Evolutionary conservation across 2,113 vertebrate genomes (phyloP).

Genomic region (Eurystomus gularis): DNA sequence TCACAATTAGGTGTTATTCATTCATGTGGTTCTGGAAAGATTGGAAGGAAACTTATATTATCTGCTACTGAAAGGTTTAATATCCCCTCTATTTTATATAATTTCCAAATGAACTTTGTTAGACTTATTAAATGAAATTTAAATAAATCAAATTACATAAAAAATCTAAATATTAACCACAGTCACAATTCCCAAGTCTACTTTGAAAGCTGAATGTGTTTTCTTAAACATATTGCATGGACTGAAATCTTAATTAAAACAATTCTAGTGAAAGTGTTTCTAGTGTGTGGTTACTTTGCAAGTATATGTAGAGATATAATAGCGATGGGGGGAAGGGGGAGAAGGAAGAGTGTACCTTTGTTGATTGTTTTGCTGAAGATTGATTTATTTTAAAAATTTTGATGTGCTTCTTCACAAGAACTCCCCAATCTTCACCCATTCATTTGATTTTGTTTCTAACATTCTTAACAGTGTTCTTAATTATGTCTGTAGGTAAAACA

Average conservation of each 20-base stretch:
- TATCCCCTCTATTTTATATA: background rate
- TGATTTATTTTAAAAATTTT: background rate
- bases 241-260: background rate
- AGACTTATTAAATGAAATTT: background rate
- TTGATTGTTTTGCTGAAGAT: background rate
- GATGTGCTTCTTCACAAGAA: background rate
- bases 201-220: background rate
- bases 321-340: fast-evolving
- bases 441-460: background rate
- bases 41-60: background rate
- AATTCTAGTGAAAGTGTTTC: background rate
- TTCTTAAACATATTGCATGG: background rate
- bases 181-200: background rate
- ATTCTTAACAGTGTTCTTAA: background rate
- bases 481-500: background rate
- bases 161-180: background rate
- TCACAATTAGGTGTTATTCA: background rate
- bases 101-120: background rate
- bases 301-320: background rate
- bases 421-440: background rate
- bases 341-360: fast-evolving
- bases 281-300: background rate
- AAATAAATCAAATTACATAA: background rate
- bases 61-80: background rate
- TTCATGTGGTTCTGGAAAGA: background rate